Evolutionary conservation across 2,888 invertebrate genomes (phyloP), one percentile per base, ranked within the genome.

Genomic region (Theretra japonica): DNA sequence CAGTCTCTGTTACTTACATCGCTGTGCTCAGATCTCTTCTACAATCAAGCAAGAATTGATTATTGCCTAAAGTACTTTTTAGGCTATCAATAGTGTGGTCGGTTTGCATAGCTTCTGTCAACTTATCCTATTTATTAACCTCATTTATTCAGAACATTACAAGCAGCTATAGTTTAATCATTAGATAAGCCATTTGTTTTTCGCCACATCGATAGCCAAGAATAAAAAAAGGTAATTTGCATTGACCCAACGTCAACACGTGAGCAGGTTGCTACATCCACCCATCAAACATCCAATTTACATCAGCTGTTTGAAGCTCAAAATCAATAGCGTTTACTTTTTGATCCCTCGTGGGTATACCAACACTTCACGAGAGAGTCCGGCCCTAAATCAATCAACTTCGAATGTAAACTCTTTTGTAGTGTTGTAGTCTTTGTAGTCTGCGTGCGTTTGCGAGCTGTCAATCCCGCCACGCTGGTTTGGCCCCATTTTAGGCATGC

Each of bases 401-500:
- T 48, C 41, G 48, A 21, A 11, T 21, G 21, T 60, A 8, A 21
- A 62, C 6, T 65, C 48, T 23, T 65, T 65, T 65, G 65, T 65
- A 65, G 65, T 48, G 21, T 11, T 50, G 50, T 53, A 53, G 53
- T 53, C 53, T 41, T 41, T 41, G 59, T 57, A 23, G 68, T 59
- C 69, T 28, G 69, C 28, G 72, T 76, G 41, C 59, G 28, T 70
- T 60, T 50, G 23, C 33, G 4, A 30, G 17, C 19, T 65, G 70
- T 57, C 70, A 71, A 53, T 23, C 70, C 33, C 56, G 56, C 53
- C 65, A 57, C 28, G 56, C 28, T 56, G 15, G 17, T 19, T 72
- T 70, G 71, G 71, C 71, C 73, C 58, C 30, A 73, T 41, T 70
- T 72, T 77, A 75, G 70, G 77, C 74, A 83, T 83, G 53, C 71